These are phyloP conservation scores for Sus cebifrons DNA, from an alignment of 2,797 vertebrate species.

Conservation along the genomic window DNA sequence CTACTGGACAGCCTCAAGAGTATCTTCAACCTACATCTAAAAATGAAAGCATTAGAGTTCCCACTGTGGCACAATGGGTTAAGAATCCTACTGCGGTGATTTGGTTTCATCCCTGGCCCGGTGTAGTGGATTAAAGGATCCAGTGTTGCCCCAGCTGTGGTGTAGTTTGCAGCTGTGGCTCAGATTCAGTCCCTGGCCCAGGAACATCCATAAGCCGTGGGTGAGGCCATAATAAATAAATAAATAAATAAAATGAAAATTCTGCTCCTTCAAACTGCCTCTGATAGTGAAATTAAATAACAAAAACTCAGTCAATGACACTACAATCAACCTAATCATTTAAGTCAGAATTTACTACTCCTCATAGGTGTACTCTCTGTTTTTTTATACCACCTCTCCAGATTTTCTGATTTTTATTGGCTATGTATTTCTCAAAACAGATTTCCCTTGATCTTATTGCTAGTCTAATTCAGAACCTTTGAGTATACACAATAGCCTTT, in stretches of 20 bases:
- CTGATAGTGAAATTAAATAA: constrained; percentile 20
- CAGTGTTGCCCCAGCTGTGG: no score
- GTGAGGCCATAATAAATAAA: no score
- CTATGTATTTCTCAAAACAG: neutral
- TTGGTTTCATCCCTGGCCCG: no score
- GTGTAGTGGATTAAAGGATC: no score
- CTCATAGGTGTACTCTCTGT: neutral
- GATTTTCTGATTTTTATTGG: neutral
- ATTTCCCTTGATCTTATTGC: neutral
- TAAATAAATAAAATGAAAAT: no score
- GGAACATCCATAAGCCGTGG: no score
- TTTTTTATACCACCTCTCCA: neutral
- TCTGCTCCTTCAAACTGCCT: neutral
- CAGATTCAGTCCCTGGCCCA: no score
- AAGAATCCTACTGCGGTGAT: no score
- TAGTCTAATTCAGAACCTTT: neutral
- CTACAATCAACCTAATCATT: neutral
- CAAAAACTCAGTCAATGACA: neutral
- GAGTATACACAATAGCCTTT: neutral
- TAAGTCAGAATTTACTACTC: neutral
- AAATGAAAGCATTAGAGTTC: neutral
- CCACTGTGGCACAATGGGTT: no score
- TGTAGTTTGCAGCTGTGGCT: no score
- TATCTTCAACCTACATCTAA: neutral
- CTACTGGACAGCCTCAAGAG: neutral